Conservation (phyloP, 2,113 vertebrate genomes). For the Mungos mungo region DNA sequence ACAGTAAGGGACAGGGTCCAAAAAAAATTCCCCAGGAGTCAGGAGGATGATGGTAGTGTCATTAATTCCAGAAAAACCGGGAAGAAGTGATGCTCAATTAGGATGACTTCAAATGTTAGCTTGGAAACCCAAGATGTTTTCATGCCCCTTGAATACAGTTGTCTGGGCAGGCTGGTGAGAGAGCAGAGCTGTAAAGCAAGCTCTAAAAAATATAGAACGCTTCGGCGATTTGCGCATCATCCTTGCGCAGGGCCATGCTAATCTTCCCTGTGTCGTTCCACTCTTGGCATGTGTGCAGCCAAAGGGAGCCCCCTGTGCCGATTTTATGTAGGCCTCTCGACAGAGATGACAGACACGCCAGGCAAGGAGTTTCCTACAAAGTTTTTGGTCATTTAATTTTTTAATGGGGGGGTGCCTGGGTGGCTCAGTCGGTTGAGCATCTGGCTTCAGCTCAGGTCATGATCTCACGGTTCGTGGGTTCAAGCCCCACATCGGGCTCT, state of each 20-base stretch:
- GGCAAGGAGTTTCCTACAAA: background rate
- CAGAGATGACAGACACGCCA: background rate
- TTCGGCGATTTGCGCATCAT: background rate
- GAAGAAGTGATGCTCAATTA: background rate
- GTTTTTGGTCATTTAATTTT: background rate
- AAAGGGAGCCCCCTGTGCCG: background rate
- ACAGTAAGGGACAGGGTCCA: background rate
- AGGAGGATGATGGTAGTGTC: background rate
- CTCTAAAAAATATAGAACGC: background rate
- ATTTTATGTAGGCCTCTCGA: background rate
- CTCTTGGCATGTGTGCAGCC: background rate
- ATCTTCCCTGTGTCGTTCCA: background rate
- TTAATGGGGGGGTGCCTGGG: background rate
- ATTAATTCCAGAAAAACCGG: background rate
- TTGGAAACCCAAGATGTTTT: background rate
- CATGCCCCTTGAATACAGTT: background rate
- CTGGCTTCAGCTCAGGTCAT: too few species aligned
- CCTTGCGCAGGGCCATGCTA: background rate
- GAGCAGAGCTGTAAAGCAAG: background rate
- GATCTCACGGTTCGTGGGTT: too few species aligned
- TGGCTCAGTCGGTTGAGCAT: too few species aligned
- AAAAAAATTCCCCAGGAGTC: background rate
- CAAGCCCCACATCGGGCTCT: too few species aligned
- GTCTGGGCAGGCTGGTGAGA: background rate
- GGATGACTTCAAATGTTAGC: background rate